phyloP scores from a whole-genome alignment of 2,113 vertebrate species.

The Chaetops frenatus region DNA sequence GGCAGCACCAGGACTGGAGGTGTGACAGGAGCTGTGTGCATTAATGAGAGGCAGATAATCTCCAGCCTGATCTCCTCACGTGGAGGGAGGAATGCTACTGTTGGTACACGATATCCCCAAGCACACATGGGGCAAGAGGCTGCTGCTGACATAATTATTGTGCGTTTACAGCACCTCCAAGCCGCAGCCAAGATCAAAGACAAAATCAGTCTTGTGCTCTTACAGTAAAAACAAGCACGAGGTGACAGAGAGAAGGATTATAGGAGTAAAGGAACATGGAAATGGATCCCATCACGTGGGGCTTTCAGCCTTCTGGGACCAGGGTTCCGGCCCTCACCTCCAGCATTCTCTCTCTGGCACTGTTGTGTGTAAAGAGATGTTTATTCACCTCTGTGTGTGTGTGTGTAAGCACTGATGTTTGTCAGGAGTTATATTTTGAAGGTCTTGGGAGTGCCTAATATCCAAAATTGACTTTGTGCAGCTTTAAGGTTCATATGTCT shows the following conservation, averaged over 20 bases:
- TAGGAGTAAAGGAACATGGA: background rate
- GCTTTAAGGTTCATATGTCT: background rate
- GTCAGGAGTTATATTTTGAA: background rate
- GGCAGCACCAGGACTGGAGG: background rate
- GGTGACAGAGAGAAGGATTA: background rate
- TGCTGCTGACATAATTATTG: constrained; percentile 18
- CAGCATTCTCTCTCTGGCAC: background rate
- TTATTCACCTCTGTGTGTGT: background rate
- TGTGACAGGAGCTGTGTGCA: background rate
- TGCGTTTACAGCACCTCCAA: background rate
- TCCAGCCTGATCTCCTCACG: background rate
- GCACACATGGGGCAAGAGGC: background rate
- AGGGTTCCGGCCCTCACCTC: background rate
- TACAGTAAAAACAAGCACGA: background rate
- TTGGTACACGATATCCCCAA: constrained; percentile 2
- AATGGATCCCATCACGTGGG: background rate
- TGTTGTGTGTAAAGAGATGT: background rate
- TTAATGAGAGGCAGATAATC: background rate
- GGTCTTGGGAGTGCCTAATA: background rate
- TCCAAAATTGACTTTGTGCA: background rate
- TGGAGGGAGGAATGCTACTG: background rate
- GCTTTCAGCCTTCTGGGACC: background rate
- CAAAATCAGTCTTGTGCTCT: background rate
- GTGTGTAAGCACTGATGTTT: background rate
- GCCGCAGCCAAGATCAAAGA: constrained; percentile 11